phyloP scores from a whole-genome alignment of 2,888 invertebrate genomes.

The Amphipyra tragopoginis region DNA sequence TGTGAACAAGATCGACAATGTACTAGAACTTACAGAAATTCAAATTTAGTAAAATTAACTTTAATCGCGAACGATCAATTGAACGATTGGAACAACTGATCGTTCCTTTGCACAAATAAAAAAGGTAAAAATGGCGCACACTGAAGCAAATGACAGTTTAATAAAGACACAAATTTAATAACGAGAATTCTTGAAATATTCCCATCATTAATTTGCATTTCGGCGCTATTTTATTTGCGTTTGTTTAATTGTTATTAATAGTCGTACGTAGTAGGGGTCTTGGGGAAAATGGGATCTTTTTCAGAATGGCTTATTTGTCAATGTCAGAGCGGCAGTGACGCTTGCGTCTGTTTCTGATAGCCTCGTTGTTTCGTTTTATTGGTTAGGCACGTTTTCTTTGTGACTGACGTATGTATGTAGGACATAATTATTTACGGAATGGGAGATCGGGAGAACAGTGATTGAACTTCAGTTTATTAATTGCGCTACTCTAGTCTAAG shows the following conservation, averaged over 20 bases:
- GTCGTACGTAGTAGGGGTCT: slow-evolving; percentile 75
- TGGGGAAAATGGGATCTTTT: slow-evolving; percentile 80
- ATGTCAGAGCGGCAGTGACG: slow-evolving; percentile 80
- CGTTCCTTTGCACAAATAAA: slow-evolving; percentile 18
- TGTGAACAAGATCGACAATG: slow-evolving; percentile 7
- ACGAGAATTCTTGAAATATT: slow-evolving; percentile 49
- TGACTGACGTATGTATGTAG: slow-evolving; percentile 54
- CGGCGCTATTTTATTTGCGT: slow-evolving; percentile 46
- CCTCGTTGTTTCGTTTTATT: slow-evolving; percentile 82
- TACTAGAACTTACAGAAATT: slow-evolving; percentile 7
- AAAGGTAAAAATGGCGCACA: slow-evolving; percentile 10
- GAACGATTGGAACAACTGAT: slow-evolving; percentile 15
- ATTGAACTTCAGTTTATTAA: slow-evolving; percentile 34
- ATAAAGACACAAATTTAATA: slow-evolving; percentile 55
- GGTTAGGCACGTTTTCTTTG: slow-evolving; percentile 73
- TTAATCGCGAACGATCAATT: slow-evolving; percentile 9
- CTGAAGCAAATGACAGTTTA: slow-evolving; percentile 22
- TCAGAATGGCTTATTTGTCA: slow-evolving; percentile 85
- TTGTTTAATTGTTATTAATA: slow-evolving; percentile 68
- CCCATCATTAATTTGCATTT: slow-evolving; percentile 60
- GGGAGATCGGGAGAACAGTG: slow-evolving; percentile 16
- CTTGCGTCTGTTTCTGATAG: slow-evolving; percentile 83
- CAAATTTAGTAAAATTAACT: slow-evolving; percentile 25
- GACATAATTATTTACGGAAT: slow-evolving; percentile 55
- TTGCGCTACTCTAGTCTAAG: slow-evolving; percentile 4